Evolutionary conservation across 2,113 vertebrate species (phyloP), one percentile per base, ranked within the genome.

Genomic region (Penelope pileata): DNA sequence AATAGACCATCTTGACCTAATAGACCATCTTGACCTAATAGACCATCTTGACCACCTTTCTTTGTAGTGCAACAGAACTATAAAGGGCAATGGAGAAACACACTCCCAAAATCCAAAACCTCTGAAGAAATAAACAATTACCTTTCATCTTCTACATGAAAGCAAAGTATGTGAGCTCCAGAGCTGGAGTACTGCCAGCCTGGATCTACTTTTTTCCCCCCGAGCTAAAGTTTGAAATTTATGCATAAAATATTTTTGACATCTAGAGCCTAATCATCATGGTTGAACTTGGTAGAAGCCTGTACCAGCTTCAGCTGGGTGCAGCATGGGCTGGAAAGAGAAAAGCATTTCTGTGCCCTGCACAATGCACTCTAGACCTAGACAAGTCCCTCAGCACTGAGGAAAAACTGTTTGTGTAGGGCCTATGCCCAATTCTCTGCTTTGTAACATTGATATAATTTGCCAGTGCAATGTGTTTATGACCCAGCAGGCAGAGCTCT

Each of bases 261-360:
- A 56, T 68, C 79, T 60, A 75, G 16, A 75, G 12, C 23, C 60
- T 42, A 36, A 64, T 56, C 16, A 83, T 36, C 10, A 51, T 2
- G 36, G 29, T 3, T 63, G 51, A 56, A 72, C 18, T 79, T 0
- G 0, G 8, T 11, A 72, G 30, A 32, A 81, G 6, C 5, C 19
- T 3, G 0, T 22, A 66, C 47, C 14, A 64, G 40, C n/a, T 27
- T 30, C 86, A 63, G 48, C 14, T n/a, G 45, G 16, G 9, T 53
- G 45, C 66, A 48, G 53, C 62, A 43, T 3, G 1, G 19, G 34
- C 21, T 76, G 16, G 30, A 32, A 36, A 54, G 34, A 12, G 7
- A 68, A 68, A 81, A 68, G 12, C 22, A 22, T 53, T 81, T 72
- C 45, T 84, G 27, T 48, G 30, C 40, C 22, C 36, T 10, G 51